Evolutionary conservation across 2,888 invertebrate genomes (phyloP).

Genomic region (Malacosoma neustria): DNA sequence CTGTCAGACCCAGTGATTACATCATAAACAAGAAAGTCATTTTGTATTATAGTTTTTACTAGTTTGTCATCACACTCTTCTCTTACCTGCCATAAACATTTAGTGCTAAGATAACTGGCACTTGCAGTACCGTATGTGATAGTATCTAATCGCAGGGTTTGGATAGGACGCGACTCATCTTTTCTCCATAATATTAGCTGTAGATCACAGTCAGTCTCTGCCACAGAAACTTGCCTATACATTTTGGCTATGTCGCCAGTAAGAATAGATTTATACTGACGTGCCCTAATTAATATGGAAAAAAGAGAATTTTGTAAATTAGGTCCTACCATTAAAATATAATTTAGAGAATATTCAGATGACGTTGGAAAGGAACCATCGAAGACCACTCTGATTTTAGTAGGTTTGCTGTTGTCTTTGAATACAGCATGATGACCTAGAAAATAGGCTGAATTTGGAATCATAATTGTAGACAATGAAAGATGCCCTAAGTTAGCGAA

Average conservation of each 20-base stretch:
- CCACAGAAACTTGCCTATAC: slow-evolving; percentile 6
- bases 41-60: slow-evolving; percentile 17
- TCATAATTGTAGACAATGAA: not conserved
- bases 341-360: too few relatives aligned
- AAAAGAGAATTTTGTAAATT: slow-evolving; percentile 1
- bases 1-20: slow-evolving; percentile 13
- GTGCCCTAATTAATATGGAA: slow-evolving; percentile 2
- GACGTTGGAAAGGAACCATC: too few relatives aligned
- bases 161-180: slow-evolving; percentile 8
- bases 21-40: slow-evolving; percentile 19
- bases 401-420: slow-evolving; percentile 1
- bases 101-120: slow-evolving; percentile 15
- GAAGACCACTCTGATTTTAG: too few relatives aligned
- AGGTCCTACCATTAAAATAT: too few relatives aligned
- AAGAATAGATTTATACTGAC: slow-evolving; percentile 9
- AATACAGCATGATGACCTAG: slow-evolving; percentile 4
- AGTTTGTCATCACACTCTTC: slow-evolving; percentile 12
- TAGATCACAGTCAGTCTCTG: slow-evolving; percentile 4
- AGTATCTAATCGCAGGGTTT: slow-evolving; percentile 16
- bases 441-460: slow-evolving; percentile 2
- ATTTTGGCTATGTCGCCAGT: slow-evolving; percentile 15
- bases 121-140: slow-evolving; percentile 29
- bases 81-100: slow-evolving; percentile 19
- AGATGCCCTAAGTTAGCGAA: slow-evolving; percentile 1
- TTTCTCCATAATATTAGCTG: slow-evolving; percentile 17